Base-by-base conservation (phyloP, 1,140 invertebrate genomes). In the Kradibia gibbosae region DNA sequence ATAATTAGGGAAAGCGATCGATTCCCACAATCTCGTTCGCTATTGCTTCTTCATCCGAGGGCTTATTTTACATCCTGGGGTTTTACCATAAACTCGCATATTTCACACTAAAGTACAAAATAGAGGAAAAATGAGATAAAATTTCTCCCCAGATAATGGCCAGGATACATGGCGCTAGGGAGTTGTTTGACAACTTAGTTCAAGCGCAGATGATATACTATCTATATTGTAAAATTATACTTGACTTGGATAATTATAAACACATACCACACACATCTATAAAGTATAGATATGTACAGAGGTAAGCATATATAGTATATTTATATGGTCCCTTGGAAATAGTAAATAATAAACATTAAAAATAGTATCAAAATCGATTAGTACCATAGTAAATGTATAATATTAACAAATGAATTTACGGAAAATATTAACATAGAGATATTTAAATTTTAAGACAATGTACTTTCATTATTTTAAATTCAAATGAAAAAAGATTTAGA, bases 61-160 rank as follows among this genome's bases (percentile, higher is more conserved):
- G 42, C 34, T 73, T 73, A 80, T 80, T 80, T 80, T 73, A 80
- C 72, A 80, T 42, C 78, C 62, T 55, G 53, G 70, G 17, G 72
- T 73, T 80, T 70, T 28, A 39, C n/a, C 62, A 28, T 20, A 57
- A 45, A 39, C 53, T 55, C 53, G 55, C 31, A n/a, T 55, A 55
- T 55, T 55, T n/a, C 31, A 22, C 10, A 36, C 15, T 60, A 13
- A 10, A 60, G 60, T 28, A n/a, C 4, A 53, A 70, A 53, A 70
- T 78, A 53, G 31, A 50, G 45, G 60, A n/a, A 55, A 70, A 53
- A 15, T 0, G 65, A 70, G 8, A 42, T 17, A 25, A 75, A n/a
- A 75, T 48, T 25, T 10, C 71, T 20, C 7, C 39, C 31, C 10
- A 5, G 7, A 50, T 53, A n/a, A 55, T 53, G 67, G 48, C 45